These are phyloP conservation scores for Halictus ligatus DNA, from an alignment of 2,888 invertebrate genomes.

Conservation along the genomic window DNA sequence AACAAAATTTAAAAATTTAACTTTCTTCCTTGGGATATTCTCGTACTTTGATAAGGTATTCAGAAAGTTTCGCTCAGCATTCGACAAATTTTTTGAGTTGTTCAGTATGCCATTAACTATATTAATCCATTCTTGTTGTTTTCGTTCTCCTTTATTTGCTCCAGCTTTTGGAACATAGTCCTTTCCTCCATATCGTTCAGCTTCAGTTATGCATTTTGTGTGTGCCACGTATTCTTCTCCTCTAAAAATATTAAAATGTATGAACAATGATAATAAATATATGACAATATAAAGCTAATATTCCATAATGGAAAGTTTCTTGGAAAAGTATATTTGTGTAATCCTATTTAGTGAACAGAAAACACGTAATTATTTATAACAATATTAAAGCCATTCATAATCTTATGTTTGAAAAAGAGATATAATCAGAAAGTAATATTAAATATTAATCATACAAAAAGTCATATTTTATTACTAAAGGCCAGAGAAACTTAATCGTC, in stretches of 20 bases:
- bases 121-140: conserved; percentile 94
- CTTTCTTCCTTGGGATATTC: conserved; percentile 94
- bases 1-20: conserved; percentile 92
- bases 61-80: conserved; percentile 87
- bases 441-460: neutral
- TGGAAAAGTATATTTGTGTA: neutral
- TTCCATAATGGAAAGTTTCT: neutral
- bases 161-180: conserved; percentile 89
- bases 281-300: neutral
- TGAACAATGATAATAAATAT: neutral
- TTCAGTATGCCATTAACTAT: conserved; percentile 89
- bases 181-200: conserved; percentile 94
- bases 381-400: neutral
- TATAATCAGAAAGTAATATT: neutral
- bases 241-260: conserved; percentile 85
- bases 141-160: conserved; percentile 93
- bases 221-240: conserved; percentile 87
- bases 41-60: conserved; percentile 89
- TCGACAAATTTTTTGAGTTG: conserved; percentile 86
- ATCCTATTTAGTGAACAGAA: neutral
- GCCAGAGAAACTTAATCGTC: neutral
- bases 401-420: neutral
- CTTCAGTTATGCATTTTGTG: conserved; percentile 89
- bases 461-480: neutral
- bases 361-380: neutral